These are phyloP conservation scores for Gymnocypris eckloni DNA, from an alignment of 2,797 vertebrate species.

Conservation along the genomic window DNA sequence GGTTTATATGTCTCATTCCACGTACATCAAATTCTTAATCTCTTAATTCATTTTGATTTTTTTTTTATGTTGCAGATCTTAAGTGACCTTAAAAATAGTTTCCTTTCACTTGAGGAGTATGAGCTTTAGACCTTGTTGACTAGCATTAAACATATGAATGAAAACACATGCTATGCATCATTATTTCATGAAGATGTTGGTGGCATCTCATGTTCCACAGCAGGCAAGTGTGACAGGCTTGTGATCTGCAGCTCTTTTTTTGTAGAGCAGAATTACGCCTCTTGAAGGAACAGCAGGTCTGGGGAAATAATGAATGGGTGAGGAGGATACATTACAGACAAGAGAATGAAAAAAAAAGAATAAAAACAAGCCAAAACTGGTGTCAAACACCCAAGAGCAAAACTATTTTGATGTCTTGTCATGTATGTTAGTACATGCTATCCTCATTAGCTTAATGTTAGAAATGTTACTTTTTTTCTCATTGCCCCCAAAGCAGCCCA, in stretches of 20 bases:
- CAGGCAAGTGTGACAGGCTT: constrained; percentile 32
- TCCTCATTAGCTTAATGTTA: not conserved
- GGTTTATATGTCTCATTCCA: not conserved
- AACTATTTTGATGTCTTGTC: not conserved
- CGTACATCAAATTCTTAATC: not conserved
- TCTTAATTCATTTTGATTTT: not conserved
- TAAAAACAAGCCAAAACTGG: not conserved
- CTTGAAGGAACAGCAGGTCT: constrained; percentile 6
- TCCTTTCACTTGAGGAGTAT: not conserved
- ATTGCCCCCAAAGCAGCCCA: not conserved
- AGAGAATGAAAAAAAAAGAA: not conserved
- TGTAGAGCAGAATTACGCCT: constrained; percentile 1
- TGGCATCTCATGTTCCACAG: constrained; percentile 28
- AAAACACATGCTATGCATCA: constrained; percentile 13
- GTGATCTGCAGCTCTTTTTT: not conserved
- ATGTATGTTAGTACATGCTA: not conserved
- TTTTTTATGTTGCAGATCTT: not conserved
- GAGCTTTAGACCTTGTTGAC: not conserved
- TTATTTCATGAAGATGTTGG: constrained; percentile 42
- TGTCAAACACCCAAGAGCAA: not conserved
- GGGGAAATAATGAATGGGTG: constrained; percentile 18
- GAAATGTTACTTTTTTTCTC: not conserved
- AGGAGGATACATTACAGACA: not conserved
- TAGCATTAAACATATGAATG: not conserved
- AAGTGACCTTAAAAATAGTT: not conserved